Conservation (phyloP, 1,140 invertebrate genomes). For the Bombus sylvicola region DNA sequence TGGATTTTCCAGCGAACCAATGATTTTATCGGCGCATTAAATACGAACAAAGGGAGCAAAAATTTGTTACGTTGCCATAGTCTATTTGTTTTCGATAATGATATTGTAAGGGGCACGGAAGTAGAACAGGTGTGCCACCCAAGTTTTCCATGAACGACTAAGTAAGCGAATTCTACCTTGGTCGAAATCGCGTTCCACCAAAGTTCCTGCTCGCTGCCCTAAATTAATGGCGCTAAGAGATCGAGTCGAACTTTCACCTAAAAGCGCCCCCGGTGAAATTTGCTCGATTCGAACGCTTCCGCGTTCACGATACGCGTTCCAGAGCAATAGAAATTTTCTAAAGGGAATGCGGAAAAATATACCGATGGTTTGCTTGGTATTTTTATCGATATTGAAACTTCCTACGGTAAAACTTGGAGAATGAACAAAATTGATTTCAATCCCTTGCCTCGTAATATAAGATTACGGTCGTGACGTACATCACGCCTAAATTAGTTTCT, state of each 20-base stretch:
- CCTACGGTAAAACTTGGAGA: not conserved
- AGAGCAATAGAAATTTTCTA: too few relatives aligned
- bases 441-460: not conserved
- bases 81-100: slow-evolving; percentile 6
- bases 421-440: not conserved
- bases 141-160: not conserved
- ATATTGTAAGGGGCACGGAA: not conserved
- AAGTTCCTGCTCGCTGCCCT: slow-evolving; percentile 21
- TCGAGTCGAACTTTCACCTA: slow-evolving; percentile 12
- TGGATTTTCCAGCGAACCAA: not conserved
- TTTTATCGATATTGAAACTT: not conserved
- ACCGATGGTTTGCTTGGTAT: not conserved
- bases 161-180: slow-evolving; percentile 17
- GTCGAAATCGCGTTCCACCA: not conserved
- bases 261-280: slow-evolving; percentile 1
- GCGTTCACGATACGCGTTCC: not conserved
- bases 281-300: not conserved
- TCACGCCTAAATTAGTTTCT: not conserved
- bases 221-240: slow-evolving; percentile 15
- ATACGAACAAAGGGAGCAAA: not conserved
- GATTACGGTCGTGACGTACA: not conserved
- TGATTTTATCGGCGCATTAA: not conserved
- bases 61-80: too few relatives aligned
- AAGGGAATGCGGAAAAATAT: not conserved
- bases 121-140: not conserved